phyloP scores from a whole-genome alignment of 2,113 vertebrate genomes.

The Phrynocephalus versicolor region DNA sequence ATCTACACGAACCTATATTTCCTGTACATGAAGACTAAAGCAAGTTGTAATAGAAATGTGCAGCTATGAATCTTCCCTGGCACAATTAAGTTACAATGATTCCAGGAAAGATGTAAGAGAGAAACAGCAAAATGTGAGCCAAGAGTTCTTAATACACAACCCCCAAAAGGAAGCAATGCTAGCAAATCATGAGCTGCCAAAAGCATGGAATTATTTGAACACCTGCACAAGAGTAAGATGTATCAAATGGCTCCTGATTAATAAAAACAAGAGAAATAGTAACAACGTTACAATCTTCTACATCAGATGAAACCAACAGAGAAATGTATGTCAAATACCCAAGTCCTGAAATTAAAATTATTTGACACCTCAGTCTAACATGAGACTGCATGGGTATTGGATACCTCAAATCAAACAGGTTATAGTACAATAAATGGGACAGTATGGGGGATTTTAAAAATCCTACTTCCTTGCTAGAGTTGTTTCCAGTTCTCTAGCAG shows the following conservation, averaged over 20 bases:
- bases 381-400: neutral
- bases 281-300: neutral
- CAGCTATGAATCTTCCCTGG: neutral
- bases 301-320: neutral
- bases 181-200: neutral
- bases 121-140: neutral
- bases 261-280: neutral
- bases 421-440: neutral
- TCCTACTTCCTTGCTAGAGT: neutral
- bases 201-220: neutral
- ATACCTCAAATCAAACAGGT: neutral
- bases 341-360: neutral
- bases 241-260: neutral
- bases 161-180: neutral
- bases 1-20: neutral
- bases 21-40: neutral
- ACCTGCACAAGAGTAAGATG: neutral
- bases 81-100: neutral
- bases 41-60: neutral
- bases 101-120: neutral
- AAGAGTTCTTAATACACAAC: neutral
- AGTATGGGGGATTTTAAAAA: neutral
- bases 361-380: neutral
- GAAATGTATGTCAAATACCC: neutral
- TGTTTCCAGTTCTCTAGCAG: neutral